Evolutionary conservation across 2,113 vertebrate genomes (phyloP), one percentile per base, ranked within the genome.

Genomic region (Corvus hawaiiensis): DNA sequence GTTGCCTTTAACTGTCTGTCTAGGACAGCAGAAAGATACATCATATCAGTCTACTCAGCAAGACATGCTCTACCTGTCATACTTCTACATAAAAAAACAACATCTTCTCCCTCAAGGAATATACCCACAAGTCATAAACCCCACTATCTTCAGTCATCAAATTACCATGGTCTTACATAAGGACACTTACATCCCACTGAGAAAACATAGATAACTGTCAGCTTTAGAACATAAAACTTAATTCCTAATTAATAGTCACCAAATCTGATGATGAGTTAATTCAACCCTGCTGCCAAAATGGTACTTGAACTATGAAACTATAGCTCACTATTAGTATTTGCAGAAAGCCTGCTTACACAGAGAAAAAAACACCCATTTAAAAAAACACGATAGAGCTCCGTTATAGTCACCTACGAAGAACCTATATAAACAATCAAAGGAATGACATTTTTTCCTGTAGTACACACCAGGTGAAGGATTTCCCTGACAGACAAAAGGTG

Each of bases 231-330:
- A 0, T 39, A 82, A 64, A 32, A 85, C 6, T 72, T 85, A 69
- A 61, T 83, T 84, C 55, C 69, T 89, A 75, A 95, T 86, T 88
- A 80, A 80, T 21, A 83, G 44, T 63, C 73, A 78, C 17, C 22
- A 89, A 75, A 91, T 72, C 49, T 72, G 48, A 79, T 64, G 18
- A 71, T 39, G 13, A 81, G 28, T 55, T 68, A 81, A 44, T 39
- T 64, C 32, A 79, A 68, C 14, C 44, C 4, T 0, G 7, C 59
- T 48, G 43, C 39, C 48, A 83, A 76, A 91, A 61, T 9, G 7
- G 33, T 52, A 84, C 8, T 59, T 56, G 33, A 83, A 59, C 13
- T 39, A 10, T 27, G 54, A 82, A 55, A 62, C 18, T 59, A 46
- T 2, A 74, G 21, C 24, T 78, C 37, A 55, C 17, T 21, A 20